Base-by-base conservation (phyloP, 2,113 vertebrate genomes). In the Istiophorus platypterus region DNA sequence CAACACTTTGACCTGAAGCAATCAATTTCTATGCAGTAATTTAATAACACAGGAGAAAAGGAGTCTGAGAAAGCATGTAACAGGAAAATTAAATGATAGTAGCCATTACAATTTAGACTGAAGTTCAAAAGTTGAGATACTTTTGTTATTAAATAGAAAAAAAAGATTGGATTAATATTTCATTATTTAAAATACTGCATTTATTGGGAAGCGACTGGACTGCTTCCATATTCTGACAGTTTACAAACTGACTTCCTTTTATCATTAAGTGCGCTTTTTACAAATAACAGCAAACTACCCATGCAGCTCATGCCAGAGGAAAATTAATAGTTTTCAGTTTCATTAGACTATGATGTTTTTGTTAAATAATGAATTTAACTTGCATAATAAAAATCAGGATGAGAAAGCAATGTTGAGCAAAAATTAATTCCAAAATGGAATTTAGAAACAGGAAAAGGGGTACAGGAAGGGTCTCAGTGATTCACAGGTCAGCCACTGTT, bases 261-360 rank as follows among this genome's bases (percentile, higher is more conserved):
- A 22, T 54, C 65, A 75, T 71, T 75, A 52, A 52, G 26, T 13
- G 10, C 51, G 54, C 63, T 64, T 54, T 83, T 71, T 68, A 29
- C 45, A 64, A 72, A 68, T 41, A 71, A 57, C 29, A 14, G 14
- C 27, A 31, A 68, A 68, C 29, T 56, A 76, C 47, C 57, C 71
- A 65, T 79, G 68, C 20, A 78, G 58, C 41, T 67, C 15, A 3
- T 20, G 68, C 37, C 29, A 56, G 51, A 73, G 54, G 49, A 18
- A 68, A 67, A 52, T 84, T 5, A 69, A 78, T 70, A 42, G n/a
- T 57, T 80, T 80, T 80, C 61, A 62, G 37, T 76, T 59, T 73
- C 29, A 24, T 70, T 37, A 10, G 12, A 57, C 39, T 51, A 20
- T 65, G 45, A 68, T 78, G 64, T 67, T 72, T 47, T 67, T 27